These are phyloP conservation scores for Lethrus apterus DNA, from an alignment of 1,140 invertebrate genomes.

Conservation along the genomic window DNA sequence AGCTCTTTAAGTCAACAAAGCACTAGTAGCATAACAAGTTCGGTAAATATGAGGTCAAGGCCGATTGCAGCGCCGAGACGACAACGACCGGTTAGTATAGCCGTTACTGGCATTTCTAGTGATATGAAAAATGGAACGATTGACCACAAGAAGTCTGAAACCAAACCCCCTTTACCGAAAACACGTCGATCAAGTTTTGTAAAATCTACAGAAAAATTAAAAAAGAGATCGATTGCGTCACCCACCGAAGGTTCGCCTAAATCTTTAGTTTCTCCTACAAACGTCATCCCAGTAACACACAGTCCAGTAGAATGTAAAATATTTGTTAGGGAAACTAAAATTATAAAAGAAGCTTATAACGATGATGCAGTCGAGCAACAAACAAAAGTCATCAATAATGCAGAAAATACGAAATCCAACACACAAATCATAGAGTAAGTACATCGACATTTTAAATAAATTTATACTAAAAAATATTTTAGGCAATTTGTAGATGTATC, in stretches of 20 bases:
- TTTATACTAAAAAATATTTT: not conserved
- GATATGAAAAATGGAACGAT: conserved; percentile 21
- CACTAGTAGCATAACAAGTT: conserved; percentile 47
- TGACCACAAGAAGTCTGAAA: conserved; percentile 22
- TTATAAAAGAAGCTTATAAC: conserved; percentile 4
- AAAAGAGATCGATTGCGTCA: conserved; percentile 23
- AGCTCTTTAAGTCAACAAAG: conserved; percentile 70
- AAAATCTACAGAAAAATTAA: conserved; percentile 31
- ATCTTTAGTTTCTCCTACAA: conserved; percentile 24
- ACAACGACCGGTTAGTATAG: conserved; percentile 76
- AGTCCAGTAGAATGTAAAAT: conserved; percentile 1
- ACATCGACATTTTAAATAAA: not conserved
- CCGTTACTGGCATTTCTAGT: conserved; percentile 62
- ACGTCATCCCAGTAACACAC: not conserved
- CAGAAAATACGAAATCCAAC: not conserved
- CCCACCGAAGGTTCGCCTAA: conserved; percentile 32
- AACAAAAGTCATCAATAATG: not conserved
- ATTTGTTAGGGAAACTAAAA: conserved; percentile 2
- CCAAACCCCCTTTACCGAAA: conserved; percentile 38
- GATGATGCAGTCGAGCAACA: not conserved
- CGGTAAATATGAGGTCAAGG: conserved; percentile 48
- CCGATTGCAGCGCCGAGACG: conserved; percentile 53
- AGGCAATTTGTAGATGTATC: not conserved
- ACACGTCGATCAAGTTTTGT: conserved; percentile 31
- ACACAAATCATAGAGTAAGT: conserved; percentile 3